Evolutionary conservation across 2,888 invertebrate genomes (phyloP), one percentile per base, ranked within the genome.

Genomic region (Eurytoma adleriae): DNA sequence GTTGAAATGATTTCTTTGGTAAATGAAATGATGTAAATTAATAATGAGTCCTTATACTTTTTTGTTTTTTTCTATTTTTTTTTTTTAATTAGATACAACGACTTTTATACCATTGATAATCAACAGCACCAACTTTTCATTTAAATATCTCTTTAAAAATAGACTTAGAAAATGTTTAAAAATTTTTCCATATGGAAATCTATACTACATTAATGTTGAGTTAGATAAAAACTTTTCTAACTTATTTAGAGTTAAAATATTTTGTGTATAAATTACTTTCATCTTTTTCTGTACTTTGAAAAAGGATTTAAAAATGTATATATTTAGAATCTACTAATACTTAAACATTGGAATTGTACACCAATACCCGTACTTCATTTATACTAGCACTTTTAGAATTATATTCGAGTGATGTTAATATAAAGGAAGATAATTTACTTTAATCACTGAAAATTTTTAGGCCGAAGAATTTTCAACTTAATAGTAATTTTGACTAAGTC

Each of bases 1-100:
- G 56, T 83, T 84, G 80, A 81, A 85, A 77, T 56, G 71, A 64
- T 69, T 78, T 86, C 86, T 86, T 86, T 86, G 85, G 86, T 84
- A 84, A 83, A 66, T 64, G 75, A 84, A 85, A 83, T 81, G 69
- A 72, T 83, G 56, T 73, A 71, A 48, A 59, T 48, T 3, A 13
- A 12, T 54, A 81, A 48, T 64, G 72, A 59, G 68, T 71, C 18
- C 5, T 7, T 27, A 72, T 74, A 66, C 57, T 24, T 40, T 40
- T 40, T 85, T 84, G 80, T 83, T 77, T 84, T 56, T 7, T 62
- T 30, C 68, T 71, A 82, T 83, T 83, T 84, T 84, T 85, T 84
- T 85, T 86, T 84, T 73, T 71, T 50, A 66, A 84, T 73, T 79
- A 30, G 10, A 66, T 52, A 56, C 20, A 74, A 81, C 54, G 40